phyloP scores from a whole-genome alignment of 2,797 vertebrate genomes.

The Enteromius viviparus region DNA sequence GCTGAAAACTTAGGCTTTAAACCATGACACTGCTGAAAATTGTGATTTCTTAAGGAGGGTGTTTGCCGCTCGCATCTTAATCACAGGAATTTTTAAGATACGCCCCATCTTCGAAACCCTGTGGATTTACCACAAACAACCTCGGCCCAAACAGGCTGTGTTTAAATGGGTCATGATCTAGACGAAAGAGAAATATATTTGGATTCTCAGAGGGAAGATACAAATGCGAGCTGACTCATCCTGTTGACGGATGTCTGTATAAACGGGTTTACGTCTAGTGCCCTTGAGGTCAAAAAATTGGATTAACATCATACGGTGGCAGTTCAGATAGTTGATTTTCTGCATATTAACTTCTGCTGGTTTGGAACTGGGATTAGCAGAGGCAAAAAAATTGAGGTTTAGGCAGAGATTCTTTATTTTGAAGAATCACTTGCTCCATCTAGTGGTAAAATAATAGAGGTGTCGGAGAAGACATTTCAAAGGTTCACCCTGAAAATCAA shows the following conservation, averaged over 20 bases:
- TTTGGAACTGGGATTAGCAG: background rate
- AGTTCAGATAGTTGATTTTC: conserved; percentile 15
- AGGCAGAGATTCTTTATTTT: background rate
- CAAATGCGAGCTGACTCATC: conserved; percentile 35
- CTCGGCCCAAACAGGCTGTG: background rate
- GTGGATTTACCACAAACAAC: conserved; percentile 23
- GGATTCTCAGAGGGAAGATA: conserved; percentile 29
- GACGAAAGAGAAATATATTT: conserved; percentile 15
- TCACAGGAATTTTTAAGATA: conserved; percentile 19
- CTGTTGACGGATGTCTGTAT: conserved; percentile 19
- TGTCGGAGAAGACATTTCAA: background rate
- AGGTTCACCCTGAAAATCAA: background rate
- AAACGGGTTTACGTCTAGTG: conserved; percentile 29
- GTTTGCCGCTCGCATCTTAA: background rate
- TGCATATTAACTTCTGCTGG: conserved; percentile 4
- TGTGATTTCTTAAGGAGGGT: background rate
- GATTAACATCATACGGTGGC: conserved; percentile 28
- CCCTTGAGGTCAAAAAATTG: conserved; percentile 22
- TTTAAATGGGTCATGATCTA: conserved; percentile 39
- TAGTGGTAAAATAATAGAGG: background rate
- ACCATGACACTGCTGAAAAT: background rate
- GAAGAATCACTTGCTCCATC: conserved; percentile 24
- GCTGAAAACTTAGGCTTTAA: background rate
- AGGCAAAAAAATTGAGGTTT: background rate
- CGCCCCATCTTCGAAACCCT: background rate